Evolutionary conservation across 2,797 vertebrate species (phyloP), one percentile per base, ranked within the genome.

Genomic region (Phalloptychus januarius): DNA sequence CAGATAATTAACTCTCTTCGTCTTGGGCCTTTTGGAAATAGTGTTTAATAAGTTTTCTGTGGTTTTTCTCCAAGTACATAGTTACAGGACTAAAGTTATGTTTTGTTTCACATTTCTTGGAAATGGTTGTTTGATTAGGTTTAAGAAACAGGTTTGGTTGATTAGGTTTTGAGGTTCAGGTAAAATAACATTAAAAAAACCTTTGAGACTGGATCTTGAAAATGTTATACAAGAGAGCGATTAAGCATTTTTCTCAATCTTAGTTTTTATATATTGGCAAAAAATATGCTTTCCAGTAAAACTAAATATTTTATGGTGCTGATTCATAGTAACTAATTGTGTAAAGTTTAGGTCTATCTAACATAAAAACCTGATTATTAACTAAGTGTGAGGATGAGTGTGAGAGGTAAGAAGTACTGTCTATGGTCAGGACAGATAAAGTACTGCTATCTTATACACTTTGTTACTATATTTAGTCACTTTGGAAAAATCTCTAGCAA

Each of bases 31-130:
- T 36, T 72, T 11, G 0, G 36, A 54, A 13, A 75, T 44, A 18
- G 28, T 78, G 25, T 74, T 65, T 71, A 45, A 54, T 48, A 50
- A 71, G 44, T 74, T 48, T 73, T 58, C 48, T 69, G 42, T 33
- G n/a, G 0, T 28, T 75, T 40, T 72, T 31, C 42, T 40, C n/a
- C 56, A 72, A 67, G 38, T 67, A 25, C 12, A 6, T 25, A 42
- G 38, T 67, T 67, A 42, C 40, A 70, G 23, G 40, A 28, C 38
- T 28, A 3, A 23, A 67, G 20, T 40, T 65, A 0, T 20, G 31
- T 23, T 20, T 65, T 65, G 33, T 65, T 36, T 65, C 33, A 65
- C 31, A 23, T 65, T 42, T 69, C 23, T 7, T 25, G 16, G 12
- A 70, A 44, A 44, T 28, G 40, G 13, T 28, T 70, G 38, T 44